These are phyloP conservation scores for Drosophila navojoa DNA, from an alignment of 1,140 invertebrate genomes.

Conservation along the genomic window DNA sequence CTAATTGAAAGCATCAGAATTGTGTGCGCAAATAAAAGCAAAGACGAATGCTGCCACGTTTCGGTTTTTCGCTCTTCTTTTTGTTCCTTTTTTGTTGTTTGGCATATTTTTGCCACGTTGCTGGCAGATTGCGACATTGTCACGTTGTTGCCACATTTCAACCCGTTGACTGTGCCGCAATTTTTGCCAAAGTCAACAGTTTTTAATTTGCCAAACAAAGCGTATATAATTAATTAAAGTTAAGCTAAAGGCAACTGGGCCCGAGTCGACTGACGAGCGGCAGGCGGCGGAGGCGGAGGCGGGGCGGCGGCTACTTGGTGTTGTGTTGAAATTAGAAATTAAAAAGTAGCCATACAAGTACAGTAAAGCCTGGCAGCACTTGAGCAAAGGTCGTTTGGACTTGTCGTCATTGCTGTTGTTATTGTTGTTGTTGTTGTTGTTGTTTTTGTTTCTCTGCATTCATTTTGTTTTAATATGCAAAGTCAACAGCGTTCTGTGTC, in stretches of 20 bases:
- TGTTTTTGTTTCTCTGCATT: constrained; percentile 56
- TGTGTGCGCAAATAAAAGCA: not conserved
- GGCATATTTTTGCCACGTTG: not conserved
- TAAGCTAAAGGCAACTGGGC: constrained; percentile 36
- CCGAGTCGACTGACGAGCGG: not conserved
- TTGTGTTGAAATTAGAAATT: constrained; percentile 53
- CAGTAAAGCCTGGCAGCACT: constrained; percentile 35
- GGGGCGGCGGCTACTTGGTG: not conserved
- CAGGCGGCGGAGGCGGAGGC: not conserved
- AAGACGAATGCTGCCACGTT: constrained; percentile 7
- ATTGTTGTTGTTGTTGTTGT: constrained; percentile 20
- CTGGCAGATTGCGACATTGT: constrained; percentile 22
- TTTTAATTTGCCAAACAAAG: constrained; percentile 76
- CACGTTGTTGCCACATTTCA: constrained; percentile 37
- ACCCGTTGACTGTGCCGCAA: constrained; percentile 15
- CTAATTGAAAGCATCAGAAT: constrained; percentile 41
- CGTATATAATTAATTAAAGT: constrained; percentile 74
- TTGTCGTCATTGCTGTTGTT: constrained; percentile 1
- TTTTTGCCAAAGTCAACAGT: constrained; percentile 70
- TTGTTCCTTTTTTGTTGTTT: too few species aligned
- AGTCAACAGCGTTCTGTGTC: constrained; percentile 76
- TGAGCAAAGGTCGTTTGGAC: constrained; percentile 27
- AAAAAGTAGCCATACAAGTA: constrained; percentile 72
- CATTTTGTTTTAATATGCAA: constrained; percentile 81
- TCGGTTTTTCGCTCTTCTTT: too few species aligned